Evolutionary conservation across 1,140 invertebrate genomes (phyloP).

Genomic region (Drosophila micromelanica): DNA sequence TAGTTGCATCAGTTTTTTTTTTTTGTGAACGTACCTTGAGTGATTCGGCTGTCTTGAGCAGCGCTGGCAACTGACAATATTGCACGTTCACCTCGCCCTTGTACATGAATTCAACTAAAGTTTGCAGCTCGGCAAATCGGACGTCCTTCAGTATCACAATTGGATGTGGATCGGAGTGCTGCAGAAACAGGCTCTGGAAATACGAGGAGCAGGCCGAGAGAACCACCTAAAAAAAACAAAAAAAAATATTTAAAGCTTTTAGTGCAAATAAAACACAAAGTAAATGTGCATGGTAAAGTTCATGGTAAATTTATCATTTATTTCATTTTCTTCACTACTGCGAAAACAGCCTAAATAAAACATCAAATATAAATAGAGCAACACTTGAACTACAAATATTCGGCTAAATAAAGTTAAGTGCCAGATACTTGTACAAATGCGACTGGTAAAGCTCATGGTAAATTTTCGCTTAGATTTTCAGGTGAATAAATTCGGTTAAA

Average conservation of each 20-base stretch:
- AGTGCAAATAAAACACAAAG: background rate
- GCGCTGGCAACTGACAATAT: constrained; percentile 94
- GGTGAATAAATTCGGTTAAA: too few species aligned
- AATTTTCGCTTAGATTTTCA: too few species aligned
- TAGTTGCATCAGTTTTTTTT: too few species aligned
- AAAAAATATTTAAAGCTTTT: too few species aligned
- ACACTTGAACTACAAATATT: too few species aligned
- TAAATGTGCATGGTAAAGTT: background rate
- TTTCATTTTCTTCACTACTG: background rate
- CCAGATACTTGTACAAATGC: too few species aligned
- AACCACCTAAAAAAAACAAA: constrained; percentile 87
- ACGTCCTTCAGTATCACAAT: constrained; percentile 98
- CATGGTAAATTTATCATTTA: background rate
- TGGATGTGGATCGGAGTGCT: constrained; percentile 95
- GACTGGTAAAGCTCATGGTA: too few species aligned
- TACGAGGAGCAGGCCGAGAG: constrained; percentile 97
- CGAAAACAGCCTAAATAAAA: too few species aligned
- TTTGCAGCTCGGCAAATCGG: constrained; percentile 93
- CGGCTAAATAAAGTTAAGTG: too few species aligned
- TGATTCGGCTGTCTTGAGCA: constrained; percentile 96
- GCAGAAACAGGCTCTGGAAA: constrained; percentile 95
- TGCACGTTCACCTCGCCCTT: constrained; percentile 97
- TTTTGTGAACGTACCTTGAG: constrained; percentile 87
- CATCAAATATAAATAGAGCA: too few species aligned
- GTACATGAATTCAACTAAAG: constrained; percentile 98